A percentile compares a stretch with the other conserved stretches of the same genome.
phyloP scores from a whole-genome alignment of 2,888 invertebrate species.

The Conops quadrifasciatus region DNA sequence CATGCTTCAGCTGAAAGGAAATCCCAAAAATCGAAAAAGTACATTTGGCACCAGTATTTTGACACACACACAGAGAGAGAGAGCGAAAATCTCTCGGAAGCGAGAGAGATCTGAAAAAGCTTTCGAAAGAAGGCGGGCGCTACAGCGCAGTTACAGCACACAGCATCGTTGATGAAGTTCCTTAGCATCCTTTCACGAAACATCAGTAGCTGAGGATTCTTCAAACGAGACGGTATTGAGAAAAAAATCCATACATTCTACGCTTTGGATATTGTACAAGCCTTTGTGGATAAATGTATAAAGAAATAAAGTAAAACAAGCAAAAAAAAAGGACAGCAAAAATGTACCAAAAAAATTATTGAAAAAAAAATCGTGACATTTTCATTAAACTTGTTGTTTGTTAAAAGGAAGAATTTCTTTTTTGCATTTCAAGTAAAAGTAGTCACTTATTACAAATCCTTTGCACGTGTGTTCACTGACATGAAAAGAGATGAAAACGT shows the following conservation, averaged over 20 bases:
- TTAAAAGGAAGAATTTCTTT: not conserved
- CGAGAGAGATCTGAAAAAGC: conserved; percentile 2
- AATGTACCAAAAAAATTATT: not conserved
- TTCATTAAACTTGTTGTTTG: not conserved
- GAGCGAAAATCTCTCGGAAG: not conserved
- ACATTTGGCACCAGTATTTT: no score
- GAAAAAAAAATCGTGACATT: not conserved
- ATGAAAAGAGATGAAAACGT: no score
- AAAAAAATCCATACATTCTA: conserved; percentile 6
- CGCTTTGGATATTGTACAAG: not conserved
- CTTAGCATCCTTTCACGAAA: conserved; percentile 37
- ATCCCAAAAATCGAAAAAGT: no score
- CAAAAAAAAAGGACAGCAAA: conserved; percentile 13
- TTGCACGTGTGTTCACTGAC: no score
- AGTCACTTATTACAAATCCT: no score
- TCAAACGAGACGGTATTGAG: conserved; percentile 51
- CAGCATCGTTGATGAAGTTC: conserved; percentile 29
- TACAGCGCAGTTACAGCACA: not conserved
- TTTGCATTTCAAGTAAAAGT: not conserved
- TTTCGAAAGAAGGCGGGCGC: not conserved
- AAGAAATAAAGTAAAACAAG: conserved; percentile 12
- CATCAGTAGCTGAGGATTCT: conserved; percentile 55
- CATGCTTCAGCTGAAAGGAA: no score
- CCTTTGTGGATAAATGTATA: no score
- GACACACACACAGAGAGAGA: no score